Evolutionary conservation across 2,888 invertebrate genomes (phyloP).

Genomic region (Eupithecia subumbrata): DNA sequence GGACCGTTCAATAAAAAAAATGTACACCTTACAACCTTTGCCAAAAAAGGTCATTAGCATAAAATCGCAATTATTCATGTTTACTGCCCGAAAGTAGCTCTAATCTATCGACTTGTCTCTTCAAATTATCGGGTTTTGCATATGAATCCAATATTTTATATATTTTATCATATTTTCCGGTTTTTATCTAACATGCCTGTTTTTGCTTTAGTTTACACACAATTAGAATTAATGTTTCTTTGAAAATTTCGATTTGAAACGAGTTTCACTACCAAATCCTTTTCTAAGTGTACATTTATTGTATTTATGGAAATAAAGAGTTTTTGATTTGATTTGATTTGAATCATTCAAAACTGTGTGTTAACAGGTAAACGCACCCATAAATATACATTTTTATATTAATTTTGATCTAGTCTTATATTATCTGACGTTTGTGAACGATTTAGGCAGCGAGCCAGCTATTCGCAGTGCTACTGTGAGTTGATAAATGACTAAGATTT

Average conservation of each 20-base stretch:
- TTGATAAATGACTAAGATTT: conserved; percentile 35
- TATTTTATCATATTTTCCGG: not conserved
- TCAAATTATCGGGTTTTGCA: not conserved
- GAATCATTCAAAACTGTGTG: not conserved
- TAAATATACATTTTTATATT: not conserved
- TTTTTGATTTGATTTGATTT: too few relatives aligned
- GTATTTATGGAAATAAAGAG: too few relatives aligned
- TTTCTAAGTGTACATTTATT: too few relatives aligned
- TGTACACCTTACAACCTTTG: conserved; percentile 3
- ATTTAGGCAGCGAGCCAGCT: not conserved
- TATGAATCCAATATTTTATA: not conserved
- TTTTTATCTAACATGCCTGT: not conserved
- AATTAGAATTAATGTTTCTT: not conserved
- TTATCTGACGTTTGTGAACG: not conserved
- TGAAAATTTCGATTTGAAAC: not conserved
- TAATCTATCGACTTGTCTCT: not conserved
- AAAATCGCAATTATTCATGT: not conserved
- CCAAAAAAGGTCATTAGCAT: conserved; percentile 10
- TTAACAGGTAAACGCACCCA: not conserved
- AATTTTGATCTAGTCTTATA: not conserved
- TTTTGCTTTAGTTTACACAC: not conserved
- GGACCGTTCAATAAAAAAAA: conserved; percentile 22
- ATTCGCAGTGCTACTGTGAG: conserved; percentile 20
- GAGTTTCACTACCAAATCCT: not conserved
- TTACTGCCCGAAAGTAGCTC: not conserved